A percentile compares a stretch with the other conserved stretches of the same genome.
These are phyloP conservation scores for Botrylloides violaceus DNA, from an alignment of 23 tunicate genomes.

Conservation along the genomic window DNA sequence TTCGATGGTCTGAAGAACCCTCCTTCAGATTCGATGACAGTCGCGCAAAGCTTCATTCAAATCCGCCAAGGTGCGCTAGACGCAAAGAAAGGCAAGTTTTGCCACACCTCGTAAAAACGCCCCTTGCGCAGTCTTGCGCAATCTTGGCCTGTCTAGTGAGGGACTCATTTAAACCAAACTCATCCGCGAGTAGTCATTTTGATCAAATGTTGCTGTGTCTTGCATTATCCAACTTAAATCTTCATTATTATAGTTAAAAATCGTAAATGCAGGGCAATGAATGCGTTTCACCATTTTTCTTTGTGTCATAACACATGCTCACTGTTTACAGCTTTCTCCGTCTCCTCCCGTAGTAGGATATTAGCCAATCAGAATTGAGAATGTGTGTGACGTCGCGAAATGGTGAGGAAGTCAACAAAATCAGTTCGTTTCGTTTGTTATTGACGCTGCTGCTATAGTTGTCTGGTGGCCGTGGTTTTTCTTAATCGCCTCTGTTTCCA, in stretches of 20 bases:
- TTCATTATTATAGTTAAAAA: too few species aligned
- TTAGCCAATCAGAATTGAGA: slow-evolving; percentile 20
- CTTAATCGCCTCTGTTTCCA: background rate
- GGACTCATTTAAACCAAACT: too few species aligned
- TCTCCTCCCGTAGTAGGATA: slow-evolving; percentile 15
- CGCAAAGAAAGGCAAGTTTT: background rate
- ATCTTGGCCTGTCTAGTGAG: background rate
- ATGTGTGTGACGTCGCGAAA: slow-evolving; percentile 10
- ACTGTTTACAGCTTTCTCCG: slow-evolving; percentile 23
- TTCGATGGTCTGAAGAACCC: too few species aligned
- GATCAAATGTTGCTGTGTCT: too few species aligned
- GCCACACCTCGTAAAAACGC: background rate
- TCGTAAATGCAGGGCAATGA: too few species aligned
- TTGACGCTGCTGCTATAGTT: slow-evolving; percentile 10
- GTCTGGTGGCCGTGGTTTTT: background rate
- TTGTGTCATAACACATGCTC: background rate
- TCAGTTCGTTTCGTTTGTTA: background rate
- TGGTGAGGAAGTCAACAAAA: slow-evolving; percentile 27
- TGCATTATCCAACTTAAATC: too few species aligned
- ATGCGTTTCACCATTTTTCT: background rate
- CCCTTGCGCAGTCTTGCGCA: background rate
- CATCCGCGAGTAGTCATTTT: too few species aligned
- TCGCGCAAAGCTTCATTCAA: too few species aligned
- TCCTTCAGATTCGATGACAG: too few species aligned
- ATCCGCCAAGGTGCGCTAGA: too few species aligned